A percentile compares a stretch with the other conserved stretches of the same genome.
Conservation (phyloP, 2,113 vertebrate species). For the Thryonomys swinderianus region DNA sequence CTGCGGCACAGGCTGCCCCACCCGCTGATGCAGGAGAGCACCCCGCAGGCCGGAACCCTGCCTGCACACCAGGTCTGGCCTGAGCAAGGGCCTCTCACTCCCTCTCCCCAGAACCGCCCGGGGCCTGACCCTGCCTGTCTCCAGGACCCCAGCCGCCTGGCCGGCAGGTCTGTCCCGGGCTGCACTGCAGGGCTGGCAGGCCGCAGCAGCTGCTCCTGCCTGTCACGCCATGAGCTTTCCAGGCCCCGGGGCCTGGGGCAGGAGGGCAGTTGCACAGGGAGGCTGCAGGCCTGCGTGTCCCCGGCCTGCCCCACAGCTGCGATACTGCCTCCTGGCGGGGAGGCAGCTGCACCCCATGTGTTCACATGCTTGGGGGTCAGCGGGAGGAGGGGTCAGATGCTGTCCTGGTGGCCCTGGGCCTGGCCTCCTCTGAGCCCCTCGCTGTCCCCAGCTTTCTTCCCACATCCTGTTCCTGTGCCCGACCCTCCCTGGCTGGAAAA, state of each 20-base stretch:
- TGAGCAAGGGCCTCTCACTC: background rate
- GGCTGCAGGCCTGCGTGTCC: background rate
- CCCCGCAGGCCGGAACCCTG: too few relatives aligned
- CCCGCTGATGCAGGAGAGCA: background rate
- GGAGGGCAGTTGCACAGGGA: background rate
- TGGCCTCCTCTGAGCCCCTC: background rate
- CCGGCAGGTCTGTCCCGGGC: background rate
- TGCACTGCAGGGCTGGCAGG: background rate
- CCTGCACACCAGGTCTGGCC: background rate
- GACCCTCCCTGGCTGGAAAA: conserved; percentile 55
- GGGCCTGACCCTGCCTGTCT: background rate
- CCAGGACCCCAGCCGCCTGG: background rate
- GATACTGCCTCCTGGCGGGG: background rate
- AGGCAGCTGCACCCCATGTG: background rate
- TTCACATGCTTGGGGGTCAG: conserved; percentile 73
- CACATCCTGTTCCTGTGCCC: background rate
- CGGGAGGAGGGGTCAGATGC: conserved; percentile 66
- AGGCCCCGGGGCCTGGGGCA: background rate
- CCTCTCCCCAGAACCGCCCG: background rate
- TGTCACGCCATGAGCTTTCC: background rate
- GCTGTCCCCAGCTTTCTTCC: background rate
- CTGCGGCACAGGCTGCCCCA: background rate
- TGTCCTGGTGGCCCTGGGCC: background rate
- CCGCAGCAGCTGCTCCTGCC: background rate
- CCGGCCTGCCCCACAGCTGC: background rate